Evolutionary conservation across 1,140 invertebrate species (phyloP), one percentile per base, ranked within the genome.

Genomic region (Apolygus lucorum): DNA sequence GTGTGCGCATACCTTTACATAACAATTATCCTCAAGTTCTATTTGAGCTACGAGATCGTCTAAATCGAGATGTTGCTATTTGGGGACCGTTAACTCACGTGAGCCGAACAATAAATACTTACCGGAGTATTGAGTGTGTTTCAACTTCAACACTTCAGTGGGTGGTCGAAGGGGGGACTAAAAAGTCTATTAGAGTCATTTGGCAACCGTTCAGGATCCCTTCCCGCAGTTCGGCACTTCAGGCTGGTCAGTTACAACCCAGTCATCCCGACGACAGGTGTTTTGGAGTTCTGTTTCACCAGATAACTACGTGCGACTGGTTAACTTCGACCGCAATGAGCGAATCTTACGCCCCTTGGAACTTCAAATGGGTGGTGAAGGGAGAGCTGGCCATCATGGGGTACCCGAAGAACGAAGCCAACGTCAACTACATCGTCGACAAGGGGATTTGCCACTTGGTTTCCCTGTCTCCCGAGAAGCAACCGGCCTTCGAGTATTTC

Each of bases 361-460:
- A 86, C 73, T 86, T 85, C 75, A 84, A 84, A 0, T 86, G 85
- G 85, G 78, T 86, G 11, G 81, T 84, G 26, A 79, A 81, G 0
- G 80, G 81, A 52, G 79, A 82, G 72, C 70, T 88, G 25, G 85
- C 85, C 22, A 86, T 83, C 0, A 86, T 86, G 81, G 85, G 82
- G 0, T 88, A 83, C 77, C 87, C 87, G 0, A 81, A 82, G 67
- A 82, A 78, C 1, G 76, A 79, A 13, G 82, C 76, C 65, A 83
- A 87, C 78, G 70, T 88, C 1, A 80, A 84, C 42, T 88, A 82
- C 76, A 73, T 88, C n/a, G 75, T 78, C 1, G 78, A 85, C 26
- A 76, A 80, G 27, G 84, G 84, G 22, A 74, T 84, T 77, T 66
- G 75, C 76, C 78, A 79, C 70, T 76, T 88, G 17, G 80, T 88